Evolutionary conservation across 2,888 invertebrate species (phyloP).

Genomic region (Amphipyra berbera): DNA sequence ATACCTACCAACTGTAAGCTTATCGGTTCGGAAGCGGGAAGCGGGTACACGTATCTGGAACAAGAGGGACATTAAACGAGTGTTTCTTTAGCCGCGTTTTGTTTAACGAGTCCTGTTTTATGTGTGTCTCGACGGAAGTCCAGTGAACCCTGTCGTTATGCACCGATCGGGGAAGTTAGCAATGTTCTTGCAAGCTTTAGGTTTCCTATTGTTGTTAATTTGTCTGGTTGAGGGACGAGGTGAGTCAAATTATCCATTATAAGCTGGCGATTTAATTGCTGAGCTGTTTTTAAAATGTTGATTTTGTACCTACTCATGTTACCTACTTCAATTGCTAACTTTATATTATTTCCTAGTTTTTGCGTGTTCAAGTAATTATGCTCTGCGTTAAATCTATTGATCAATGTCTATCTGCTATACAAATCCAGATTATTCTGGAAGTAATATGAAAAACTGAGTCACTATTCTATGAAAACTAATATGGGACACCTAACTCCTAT

Average conservation of each 20-base stretch:
- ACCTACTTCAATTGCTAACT: background rate
- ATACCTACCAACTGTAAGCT: conserved; percentile 60
- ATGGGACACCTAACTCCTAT: background rate
- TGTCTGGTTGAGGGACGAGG: conserved; percentile 59
- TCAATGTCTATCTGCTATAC: conserved; percentile 18
- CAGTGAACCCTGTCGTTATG: conserved; percentile 69
- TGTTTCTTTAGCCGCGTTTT: conserved; percentile 68
- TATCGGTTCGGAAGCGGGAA: conserved; percentile 77
- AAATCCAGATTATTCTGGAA: conserved; percentile 8
- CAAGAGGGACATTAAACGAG: conserved; percentile 69
- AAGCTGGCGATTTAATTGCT: conserved; percentile 44
- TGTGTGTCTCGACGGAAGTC: conserved; percentile 65
- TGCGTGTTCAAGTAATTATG: conserved; percentile 34
- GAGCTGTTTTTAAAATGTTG: conserved; percentile 11
- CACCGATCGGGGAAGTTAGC: conserved; percentile 67
- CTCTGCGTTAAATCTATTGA: conserved; percentile 26
- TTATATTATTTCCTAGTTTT: background rate
- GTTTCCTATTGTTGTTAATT: conserved; percentile 55
- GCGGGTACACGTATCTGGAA: conserved; percentile 70
- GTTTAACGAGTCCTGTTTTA: conserved; percentile 71
- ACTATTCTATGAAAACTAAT: background rate
- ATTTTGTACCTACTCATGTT: conserved; percentile 9
- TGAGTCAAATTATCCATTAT: conserved; percentile 55
- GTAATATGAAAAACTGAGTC: background rate
- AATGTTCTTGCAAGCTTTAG: conserved; percentile 60